phyloP scores from a whole-genome alignment of 2,113 vertebrate species.

The Paralichthys olivaceus region DNA sequence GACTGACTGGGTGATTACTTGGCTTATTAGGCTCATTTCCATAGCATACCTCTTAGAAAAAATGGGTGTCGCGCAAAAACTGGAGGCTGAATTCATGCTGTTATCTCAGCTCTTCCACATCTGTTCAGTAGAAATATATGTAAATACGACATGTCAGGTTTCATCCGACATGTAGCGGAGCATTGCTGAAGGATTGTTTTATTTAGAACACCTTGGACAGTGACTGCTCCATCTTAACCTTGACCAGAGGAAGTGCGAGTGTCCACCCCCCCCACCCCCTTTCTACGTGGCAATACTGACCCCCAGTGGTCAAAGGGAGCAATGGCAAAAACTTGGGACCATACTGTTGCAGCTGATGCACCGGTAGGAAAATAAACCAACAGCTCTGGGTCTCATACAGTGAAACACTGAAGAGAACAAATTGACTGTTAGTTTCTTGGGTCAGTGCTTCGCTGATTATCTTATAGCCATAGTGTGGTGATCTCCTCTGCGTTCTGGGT shows the following conservation, averaged over 20 bases:
- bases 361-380: conserved; percentile 7
- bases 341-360: background rate
- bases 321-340: conserved; percentile 30
- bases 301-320: conserved; percentile 51
- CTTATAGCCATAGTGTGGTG: conserved; percentile 53
- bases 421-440: conserved; percentile 73
- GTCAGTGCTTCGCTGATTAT: conserved; percentile 55
- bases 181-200: conserved; percentile 28
- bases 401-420: conserved; percentile 42
- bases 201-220: conserved; percentile 31
- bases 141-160: background rate
- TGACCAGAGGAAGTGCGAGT: conserved; percentile 35
- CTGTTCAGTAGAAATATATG: background rate
- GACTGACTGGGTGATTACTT: conserved; percentile 71
- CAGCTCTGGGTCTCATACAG: conserved; percentile 33
- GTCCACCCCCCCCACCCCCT: background rate
- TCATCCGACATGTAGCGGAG: background rate
- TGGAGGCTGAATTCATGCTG: background rate
- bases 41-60: conserved; percentile 33
- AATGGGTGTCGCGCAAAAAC: background rate
- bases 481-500: conserved; percentile 18
- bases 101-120: background rate
- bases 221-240: conserved; percentile 63
- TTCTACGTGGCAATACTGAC: conserved; percentile 51
- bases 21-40: conserved; percentile 63